phyloP scores from a whole-genome alignment of 2,888 invertebrate genomes.

The Ochropacha duplaris region DNA sequence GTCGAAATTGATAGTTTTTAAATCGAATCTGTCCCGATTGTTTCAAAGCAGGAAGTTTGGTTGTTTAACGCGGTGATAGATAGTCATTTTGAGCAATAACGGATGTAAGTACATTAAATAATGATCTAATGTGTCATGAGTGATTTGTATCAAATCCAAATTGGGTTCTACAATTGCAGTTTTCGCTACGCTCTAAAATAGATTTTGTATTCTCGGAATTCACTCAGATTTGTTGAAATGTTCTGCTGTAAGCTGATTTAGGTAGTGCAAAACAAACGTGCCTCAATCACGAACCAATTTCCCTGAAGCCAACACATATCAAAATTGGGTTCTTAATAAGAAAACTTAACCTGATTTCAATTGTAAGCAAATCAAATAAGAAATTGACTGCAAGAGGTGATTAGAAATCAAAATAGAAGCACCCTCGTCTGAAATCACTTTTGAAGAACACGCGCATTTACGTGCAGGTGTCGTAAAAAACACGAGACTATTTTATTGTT shows the following conservation, averaged over 20 bases:
- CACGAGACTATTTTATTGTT: constrained; percentile 69
- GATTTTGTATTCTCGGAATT: not conserved
- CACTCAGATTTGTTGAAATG: not conserved
- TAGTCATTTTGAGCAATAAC: not conserved
- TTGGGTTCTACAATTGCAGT: too few relatives aligned
- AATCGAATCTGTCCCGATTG: constrained; percentile 4
- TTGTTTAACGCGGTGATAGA: not conserved
- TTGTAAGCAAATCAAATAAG: constrained; percentile 26
- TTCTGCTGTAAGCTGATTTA: too few relatives aligned
- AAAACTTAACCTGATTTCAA: constrained; percentile 38
- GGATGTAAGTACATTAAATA: constrained; percentile 1
- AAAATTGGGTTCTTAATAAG: constrained; percentile 31
- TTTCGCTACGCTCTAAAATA: too few relatives aligned
- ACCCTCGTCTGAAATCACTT: constrained; percentile 56
- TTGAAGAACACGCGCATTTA: constrained; percentile 52
- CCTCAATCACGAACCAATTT: not conserved
- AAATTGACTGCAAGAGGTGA: constrained; percentile 17
- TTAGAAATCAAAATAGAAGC: constrained; percentile 26
- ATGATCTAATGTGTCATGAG: constrained; percentile 4
- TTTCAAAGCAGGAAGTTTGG: constrained; percentile 6
- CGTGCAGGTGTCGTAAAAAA: constrained; percentile 72
- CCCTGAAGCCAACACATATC: constrained; percentile 14
- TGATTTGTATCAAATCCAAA: not conserved
- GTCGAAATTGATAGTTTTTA: constrained; percentile 3
- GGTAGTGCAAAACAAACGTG: not conserved